These are phyloP conservation scores for Epicampocera succincta DNA, from an alignment of 2,888 invertebrate species.

Conservation along the genomic window DNA sequence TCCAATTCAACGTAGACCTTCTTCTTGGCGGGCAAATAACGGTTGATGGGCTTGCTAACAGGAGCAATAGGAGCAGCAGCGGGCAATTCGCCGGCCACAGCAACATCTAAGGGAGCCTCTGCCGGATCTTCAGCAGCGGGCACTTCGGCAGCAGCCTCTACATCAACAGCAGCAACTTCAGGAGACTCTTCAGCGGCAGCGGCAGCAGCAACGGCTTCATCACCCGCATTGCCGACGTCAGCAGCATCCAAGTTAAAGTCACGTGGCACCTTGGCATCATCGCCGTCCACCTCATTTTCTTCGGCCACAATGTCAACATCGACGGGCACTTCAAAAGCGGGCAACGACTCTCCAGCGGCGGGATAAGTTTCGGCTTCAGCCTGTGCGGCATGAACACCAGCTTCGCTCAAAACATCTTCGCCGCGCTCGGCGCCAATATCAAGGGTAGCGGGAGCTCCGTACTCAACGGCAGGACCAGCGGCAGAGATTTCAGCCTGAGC, in stretches of 20 bases:
- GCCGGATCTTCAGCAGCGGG: conserved; percentile 68
- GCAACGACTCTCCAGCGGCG: conserved; percentile 68
- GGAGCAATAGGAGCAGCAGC: conserved; percentile 77
- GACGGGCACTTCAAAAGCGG: conserved; percentile 48
- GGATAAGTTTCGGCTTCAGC: conserved; percentile 81
- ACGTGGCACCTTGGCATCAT: conserved; percentile 78
- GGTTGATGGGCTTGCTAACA: conserved; percentile 73
- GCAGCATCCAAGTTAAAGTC: conserved; percentile 77
- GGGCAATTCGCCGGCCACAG: conserved; percentile 73
- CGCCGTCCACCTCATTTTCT: conserved; percentile 71
- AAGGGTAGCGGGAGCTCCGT: conserved; percentile 40
- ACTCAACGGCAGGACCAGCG: conserved; percentile 67
- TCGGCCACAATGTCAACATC: conserved; percentile 68
- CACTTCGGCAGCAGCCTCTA: conserved; percentile 60
- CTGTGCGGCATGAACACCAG: conserved; percentile 76
- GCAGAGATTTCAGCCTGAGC: conserved; percentile 76
- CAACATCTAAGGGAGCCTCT: conserved; percentile 57
- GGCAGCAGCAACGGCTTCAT: conserved; percentile 70
- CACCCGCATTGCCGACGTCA: conserved; percentile 62
- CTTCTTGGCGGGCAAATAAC: conserved; percentile 80
- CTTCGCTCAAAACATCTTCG: conserved; percentile 76
- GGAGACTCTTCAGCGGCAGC: background rate
- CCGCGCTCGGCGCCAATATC: conserved; percentile 72
- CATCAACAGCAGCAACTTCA: conserved; percentile 60
- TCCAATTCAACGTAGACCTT: conserved; percentile 79